Base-by-base conservation (phyloP, 2,888 invertebrate species). In the Aproaerema taeniolella region DNA sequence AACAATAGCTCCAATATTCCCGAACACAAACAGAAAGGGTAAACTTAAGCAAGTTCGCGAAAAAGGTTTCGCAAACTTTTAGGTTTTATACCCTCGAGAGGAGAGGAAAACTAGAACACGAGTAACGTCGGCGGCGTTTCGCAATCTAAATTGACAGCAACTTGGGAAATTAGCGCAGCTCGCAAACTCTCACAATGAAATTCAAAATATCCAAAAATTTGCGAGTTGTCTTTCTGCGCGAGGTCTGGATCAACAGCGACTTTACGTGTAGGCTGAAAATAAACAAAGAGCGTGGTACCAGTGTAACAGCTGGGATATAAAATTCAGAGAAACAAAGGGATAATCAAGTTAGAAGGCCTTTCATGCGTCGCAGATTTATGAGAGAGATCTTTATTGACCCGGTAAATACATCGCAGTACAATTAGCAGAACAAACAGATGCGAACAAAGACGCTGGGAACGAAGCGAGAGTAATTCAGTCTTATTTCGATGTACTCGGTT, bases 341-440 rank as follows among this genome's bases (percentile, higher is more conserved):
- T 54, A 60, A 61, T 57, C 50, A 46, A 52, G 50, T 50, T 47
- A 47, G 34, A 29, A 46, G 58, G 44, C 58, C 55, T 51, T 58
- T 57, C 55, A 58, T 60, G 61, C 61, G 61, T 61, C 55, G 53
- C 55, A 58, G 64, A 65, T 62, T 69, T 65, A 66, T 61, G 58
- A 60, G 55, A 46, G 45, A 52, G 52, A 55, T 58, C 54, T 53
- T 58, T 68, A 63, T 67, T 67, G 60, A 59, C 50, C 47, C 48
- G 53, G 59, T 58, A 66, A 68, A 69, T 55, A 62, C 57, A 55
- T 57, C 50, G 52, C 55, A 49, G 57, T 54, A 61, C 62, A 68
- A 67, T 67, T 67, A 68, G 60, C 57, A 42, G 54, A 49, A 53
- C 63, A 67, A 68, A 68, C 60, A 66, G 61, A 56, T 43, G 52